Conservation (phyloP, 2,888 invertebrate species). For the Pantelozetes paolii region DNA sequence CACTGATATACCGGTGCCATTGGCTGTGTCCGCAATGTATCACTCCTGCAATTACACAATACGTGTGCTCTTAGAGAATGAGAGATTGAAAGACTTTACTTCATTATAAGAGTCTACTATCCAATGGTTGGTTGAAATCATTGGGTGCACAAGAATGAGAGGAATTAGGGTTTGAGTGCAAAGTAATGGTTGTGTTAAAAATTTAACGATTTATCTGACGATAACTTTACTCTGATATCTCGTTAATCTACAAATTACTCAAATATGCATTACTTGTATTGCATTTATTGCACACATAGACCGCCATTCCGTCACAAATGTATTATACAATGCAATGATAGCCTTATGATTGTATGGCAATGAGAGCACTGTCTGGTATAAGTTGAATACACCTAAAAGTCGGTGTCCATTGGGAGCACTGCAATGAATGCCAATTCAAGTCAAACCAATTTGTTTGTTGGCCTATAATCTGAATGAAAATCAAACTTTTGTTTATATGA, state of each 20-base stretch:
- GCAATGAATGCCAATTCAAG: constrained; percentile 31
- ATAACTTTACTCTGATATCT: constrained; percentile 11
- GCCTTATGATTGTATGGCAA: not conserved
- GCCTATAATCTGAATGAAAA: not conserved
- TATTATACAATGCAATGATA: constrained; percentile 19
- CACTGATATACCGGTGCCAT: not conserved
- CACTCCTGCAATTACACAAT: not conserved
- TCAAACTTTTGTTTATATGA: not conserved
- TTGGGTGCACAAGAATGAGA: not conserved
- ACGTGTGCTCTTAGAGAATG: constrained; percentile 10
- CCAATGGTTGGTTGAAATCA: not conserved
- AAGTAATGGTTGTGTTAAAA: constrained; percentile 15
- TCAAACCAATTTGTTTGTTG: not conserved
- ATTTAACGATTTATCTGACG: constrained; percentile 30
- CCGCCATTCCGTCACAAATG: not conserved
- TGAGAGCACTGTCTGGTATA: not conserved
- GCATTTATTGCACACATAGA: not conserved
- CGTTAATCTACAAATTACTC: constrained; percentile 23
- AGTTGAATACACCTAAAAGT: constrained; percentile 29
- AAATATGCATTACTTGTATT: constrained; percentile 26
- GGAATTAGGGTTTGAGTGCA: not conserved
- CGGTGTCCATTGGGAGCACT: not conserved
- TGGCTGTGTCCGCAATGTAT: constrained; percentile 3
- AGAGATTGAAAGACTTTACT: constrained; percentile 1
- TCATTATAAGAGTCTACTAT: constrained; percentile 12